Evolutionary conservation across 2,113 vertebrate genomes (phyloP), one percentile per base, ranked within the genome.

Genomic region (Charina bottae): DNA sequence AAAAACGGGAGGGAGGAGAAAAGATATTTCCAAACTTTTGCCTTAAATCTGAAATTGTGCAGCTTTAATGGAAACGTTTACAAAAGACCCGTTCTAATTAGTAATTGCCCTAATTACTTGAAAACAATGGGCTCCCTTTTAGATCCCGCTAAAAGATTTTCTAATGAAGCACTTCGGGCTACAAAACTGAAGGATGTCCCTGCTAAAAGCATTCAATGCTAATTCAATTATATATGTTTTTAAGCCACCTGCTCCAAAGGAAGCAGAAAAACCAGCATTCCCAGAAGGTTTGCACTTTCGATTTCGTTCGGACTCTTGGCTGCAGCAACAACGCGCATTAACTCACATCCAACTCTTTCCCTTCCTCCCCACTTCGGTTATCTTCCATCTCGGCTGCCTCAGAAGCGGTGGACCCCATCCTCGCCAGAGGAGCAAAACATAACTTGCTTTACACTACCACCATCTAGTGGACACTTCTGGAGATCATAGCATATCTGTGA

Each of bases 371-470:
- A 6, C 13, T 86, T 55, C 54, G 46, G 8, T 21, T 13, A 1
- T 9, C 53, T 91, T 19, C 62, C 64, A 23, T 59, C 53, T 28
- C 11, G 56, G 8, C 21, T 19, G 8, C 42, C 21, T 55, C 3
- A 2, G 33, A 72, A 53, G 62, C 12, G 86, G 19, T 6, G 62
- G 89, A 0, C 0, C 13, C 23, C 87, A 24, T 8, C 85, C 60
- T n/a, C 88, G 24, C 58, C 49, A 54, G 28, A 78, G 72, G 60
- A 46, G 60, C 56, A 59, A 54, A 59, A 91, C 26, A 54, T 10
- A 62, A 89, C 95, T 97, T 95, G 96, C 95, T 96, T 96, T 96
- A 90, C 89, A 58, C 85, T 90, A 94, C 95, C 96, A 97, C 97
- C 97, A 97, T 94, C 97, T 98, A 68, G 97, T 90, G 97, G 97